phyloP scores from a whole-genome alignment of 2,888 invertebrate species.

The Eupithecia dodoneata region DNA sequence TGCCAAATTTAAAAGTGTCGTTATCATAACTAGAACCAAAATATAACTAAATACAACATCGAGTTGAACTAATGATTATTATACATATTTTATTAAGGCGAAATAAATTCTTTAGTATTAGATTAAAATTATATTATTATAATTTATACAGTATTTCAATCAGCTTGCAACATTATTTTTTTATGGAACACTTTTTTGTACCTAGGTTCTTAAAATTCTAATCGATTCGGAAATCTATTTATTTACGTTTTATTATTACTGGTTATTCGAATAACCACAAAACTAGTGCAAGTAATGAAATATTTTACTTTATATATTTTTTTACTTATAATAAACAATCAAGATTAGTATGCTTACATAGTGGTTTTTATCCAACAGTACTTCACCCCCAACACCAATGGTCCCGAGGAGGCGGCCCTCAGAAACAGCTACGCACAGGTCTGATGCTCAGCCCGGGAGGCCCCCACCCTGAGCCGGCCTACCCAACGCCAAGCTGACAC shows the following conservation, averaged over 20 bases:
- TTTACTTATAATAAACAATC: background rate
- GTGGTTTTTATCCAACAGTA: conserved; percentile 84
- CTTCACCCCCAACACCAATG: conserved; percentile 90
- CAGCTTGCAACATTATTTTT: background rate
- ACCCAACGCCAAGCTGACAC: conserved; percentile 56
- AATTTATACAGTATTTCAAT: background rate
- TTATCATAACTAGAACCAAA: background rate
- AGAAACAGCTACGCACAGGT: conserved; percentile 94
- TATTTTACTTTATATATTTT: background rate
- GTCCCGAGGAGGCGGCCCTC: conserved; percentile 86
- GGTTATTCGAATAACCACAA: background rate
- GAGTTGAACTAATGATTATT: background rate
- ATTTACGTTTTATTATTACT: background rate
- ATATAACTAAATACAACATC: background rate
- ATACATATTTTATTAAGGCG: background rate
- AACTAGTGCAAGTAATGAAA: background rate
- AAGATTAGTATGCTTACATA: background rate
- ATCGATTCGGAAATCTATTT: background rate
- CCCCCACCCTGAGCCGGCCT: conserved; percentile 62
- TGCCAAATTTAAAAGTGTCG: background rate
- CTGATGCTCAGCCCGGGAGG: conserved; percentile 84
- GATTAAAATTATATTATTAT: background rate
- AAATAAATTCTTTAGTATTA: background rate
- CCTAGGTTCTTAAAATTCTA: background rate
- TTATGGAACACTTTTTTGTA: background rate